Evolutionary conservation across 2,888 invertebrate species (phyloP).

Genomic region (Nudaria mundana): DNA sequence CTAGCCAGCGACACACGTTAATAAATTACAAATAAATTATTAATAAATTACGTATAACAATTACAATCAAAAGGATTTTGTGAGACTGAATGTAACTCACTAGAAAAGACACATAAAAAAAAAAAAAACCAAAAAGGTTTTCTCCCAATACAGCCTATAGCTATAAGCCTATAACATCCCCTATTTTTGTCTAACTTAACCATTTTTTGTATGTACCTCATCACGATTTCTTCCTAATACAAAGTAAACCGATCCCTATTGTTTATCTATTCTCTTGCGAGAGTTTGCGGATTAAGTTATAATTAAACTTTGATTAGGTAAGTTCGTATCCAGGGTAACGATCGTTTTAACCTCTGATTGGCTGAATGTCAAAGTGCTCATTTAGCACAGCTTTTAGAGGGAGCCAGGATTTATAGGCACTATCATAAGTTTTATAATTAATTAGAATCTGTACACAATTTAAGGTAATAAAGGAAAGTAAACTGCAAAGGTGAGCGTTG

Average conservation of each 20-base stretch:
- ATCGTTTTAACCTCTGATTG: constrained; percentile 34
- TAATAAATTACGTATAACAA: constrained; percentile 44
- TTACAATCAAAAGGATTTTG: constrained; percentile 25
- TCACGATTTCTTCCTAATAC: constrained; percentile 22
- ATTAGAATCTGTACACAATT: no score
- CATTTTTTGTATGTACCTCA: constrained; percentile 29
- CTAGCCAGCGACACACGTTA: constrained; percentile 65
- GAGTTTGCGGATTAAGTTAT: constrained; percentile 30
- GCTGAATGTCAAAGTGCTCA: constrained; percentile 34
- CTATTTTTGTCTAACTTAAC: constrained; percentile 17
- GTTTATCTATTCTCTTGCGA: constrained; percentile 30
- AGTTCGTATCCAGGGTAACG: constrained; percentile 27
- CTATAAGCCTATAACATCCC: no score
- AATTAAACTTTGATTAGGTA: constrained; percentile 34
- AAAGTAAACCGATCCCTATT: constrained; percentile 24
- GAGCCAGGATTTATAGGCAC: no score
- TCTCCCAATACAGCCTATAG: no score
- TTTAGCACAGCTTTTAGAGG: no score
- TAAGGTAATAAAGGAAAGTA: no score
- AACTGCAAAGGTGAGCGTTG: no score
- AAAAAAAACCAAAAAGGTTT: no score
- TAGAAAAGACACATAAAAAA: constrained; percentile 14
- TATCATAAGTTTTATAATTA: neutral
- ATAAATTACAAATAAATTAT: constrained; percentile 60
- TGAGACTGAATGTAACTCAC: constrained; percentile 26